phyloP scores from a whole-genome alignment of 2,113 vertebrate species.

The Polypterus senegalus region DNA sequence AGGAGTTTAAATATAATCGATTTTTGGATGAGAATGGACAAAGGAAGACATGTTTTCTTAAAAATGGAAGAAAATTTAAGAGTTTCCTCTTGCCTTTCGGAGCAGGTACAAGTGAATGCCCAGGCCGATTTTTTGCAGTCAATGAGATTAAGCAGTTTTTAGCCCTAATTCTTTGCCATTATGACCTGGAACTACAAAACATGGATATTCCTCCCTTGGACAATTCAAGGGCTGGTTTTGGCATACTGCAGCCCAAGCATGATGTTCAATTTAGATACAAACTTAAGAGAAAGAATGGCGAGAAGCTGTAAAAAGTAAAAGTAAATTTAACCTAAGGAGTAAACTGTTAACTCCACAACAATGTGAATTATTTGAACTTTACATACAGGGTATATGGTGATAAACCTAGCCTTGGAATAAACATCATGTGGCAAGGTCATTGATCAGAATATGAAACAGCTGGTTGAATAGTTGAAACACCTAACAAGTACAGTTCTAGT shows the following conservation, averaged over 20 bases:
- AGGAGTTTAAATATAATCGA: constrained; percentile 33
- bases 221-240: constrained; percentile 27
- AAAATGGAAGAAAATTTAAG: constrained; percentile 27
- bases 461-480: no score
- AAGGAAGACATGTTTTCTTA: constrained; percentile 26
- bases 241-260: constrained; percentile 23
- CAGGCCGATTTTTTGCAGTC: constrained; percentile 34
- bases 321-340: not conserved
- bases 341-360: not conserved
- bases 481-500: no score
- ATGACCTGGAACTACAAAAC: constrained; percentile 26
- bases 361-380: not conserved
- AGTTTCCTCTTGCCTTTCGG: constrained; percentile 32
- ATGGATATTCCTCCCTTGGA: constrained; percentile 10
- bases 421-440: no score
- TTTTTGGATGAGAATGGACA: constrained; percentile 28
- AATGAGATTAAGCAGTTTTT: constrained; percentile 35
- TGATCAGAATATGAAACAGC: no score
- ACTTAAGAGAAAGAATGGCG: not conserved
- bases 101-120: constrained; percentile 32
- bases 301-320: not conserved
- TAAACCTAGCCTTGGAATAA: no score
- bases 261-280: constrained; percentile 21
- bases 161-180: constrained; percentile 22
- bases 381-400: no score